A percentile compares a stretch with the other conserved stretches of the same genome.
These are phyloP conservation scores for Vidua chalybeata DNA, from an alignment of 2,113 vertebrate species.

Conservation along the genomic window DNA sequence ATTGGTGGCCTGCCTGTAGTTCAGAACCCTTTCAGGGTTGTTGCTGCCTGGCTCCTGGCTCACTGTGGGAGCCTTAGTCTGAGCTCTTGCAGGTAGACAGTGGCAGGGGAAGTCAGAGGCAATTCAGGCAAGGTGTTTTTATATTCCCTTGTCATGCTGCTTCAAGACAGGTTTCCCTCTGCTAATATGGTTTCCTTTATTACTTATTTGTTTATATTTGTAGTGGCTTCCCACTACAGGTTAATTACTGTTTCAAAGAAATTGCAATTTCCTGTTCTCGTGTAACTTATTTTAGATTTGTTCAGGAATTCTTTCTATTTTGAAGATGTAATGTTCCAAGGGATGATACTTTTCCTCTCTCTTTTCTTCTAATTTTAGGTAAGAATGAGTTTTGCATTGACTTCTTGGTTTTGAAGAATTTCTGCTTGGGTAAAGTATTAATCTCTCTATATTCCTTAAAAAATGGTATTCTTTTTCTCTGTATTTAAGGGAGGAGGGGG, in stretches of 20 bases:
- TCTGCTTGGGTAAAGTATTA: slow-evolving; percentile 70
- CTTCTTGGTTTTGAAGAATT: slow-evolving; percentile 35
- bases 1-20: background rate
- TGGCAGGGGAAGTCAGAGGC: too few relatives aligned
- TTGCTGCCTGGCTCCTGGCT: background rate
- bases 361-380: slow-evolving; percentile 65
- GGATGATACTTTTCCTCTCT: background rate
- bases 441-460: background rate
- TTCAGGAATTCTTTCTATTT: background rate
- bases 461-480: background rate
- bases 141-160: background rate
- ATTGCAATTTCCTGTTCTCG: slow-evolving; percentile 50
- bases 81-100: background rate
- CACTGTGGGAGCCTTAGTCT: background rate
- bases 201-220: slow-evolving; percentile 45
- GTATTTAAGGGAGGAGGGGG: background rate
- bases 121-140: background rate
- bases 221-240: slow-evolving; percentile 34
- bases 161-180: background rate
- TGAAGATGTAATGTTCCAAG: background rate
- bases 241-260: slow-evolving; percentile 66
- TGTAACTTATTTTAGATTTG: slow-evolving; percentile 41
- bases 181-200: slow-evolving; percentile 20
- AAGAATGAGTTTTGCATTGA: slow-evolving; percentile 45
- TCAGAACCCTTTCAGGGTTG: background rate